Evolutionary conservation across 1,140 invertebrate genomes (phyloP), one percentile per base, ranked within the genome.

Genomic region (Nymphalis io): DNA sequence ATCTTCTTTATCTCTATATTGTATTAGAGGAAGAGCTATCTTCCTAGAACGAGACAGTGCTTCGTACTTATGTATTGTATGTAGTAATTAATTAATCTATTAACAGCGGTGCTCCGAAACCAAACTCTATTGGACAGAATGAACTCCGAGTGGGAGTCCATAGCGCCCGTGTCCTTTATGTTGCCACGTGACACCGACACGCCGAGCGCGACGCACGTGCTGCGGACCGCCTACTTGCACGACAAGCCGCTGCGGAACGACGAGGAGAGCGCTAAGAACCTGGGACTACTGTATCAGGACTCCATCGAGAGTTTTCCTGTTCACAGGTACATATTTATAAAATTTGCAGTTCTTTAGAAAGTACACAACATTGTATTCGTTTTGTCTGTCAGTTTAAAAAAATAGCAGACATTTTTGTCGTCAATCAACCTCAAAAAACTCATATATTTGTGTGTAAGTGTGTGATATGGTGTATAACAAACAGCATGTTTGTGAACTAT

Each of bases 91-190:
- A 3, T 57, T n/a, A 0, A 33, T 3, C n/a, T 48, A 18, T 20
- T 20, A 18, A 27, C 63, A 66, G 63, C 53, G 1, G 15, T 42
- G 5, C 40, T 66, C 4, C 5, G 38, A 2, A 70, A 70, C 60
- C 16, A 63, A 16, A 70, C 68, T 0, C 53, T 58, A 4, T 23
- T 33, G 6, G 57, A 70, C 8, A 3, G 16, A 44, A 70, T 70
- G 68, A 70, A 70, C 42, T 40, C 60, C 3, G 51, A 70, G 20
- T 70, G 68, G 68, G 68, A 70, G 2, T 23, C 15, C 16, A 20
- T 70, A 4, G 68, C 68, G 0, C 68, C 68, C 13, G 58, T 70
- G 13, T 58, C 68, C 2, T 70, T 70, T 27, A 4, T 33, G 18
- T 23, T 70, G 21, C 60, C 60, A 1, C 38, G 68, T 18, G 42